These are phyloP conservation scores for Rutilus rutilus DNA, from an alignment of 2,113 vertebrate genomes.

Conservation along the genomic window DNA sequence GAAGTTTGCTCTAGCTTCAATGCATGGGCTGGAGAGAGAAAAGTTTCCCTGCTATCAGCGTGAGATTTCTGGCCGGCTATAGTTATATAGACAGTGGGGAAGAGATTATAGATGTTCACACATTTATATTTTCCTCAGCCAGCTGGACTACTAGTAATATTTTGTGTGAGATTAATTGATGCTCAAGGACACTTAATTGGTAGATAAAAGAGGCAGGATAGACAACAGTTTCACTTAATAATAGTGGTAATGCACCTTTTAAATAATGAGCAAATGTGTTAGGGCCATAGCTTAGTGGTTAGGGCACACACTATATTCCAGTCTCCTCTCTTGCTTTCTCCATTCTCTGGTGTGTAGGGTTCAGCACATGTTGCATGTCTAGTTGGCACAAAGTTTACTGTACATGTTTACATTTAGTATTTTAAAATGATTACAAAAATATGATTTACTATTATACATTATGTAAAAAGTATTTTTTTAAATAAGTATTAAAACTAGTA, in stretches of 20 bases:
- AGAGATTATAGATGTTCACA: slow-evolving; percentile 10
- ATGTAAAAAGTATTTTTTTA: too few species aligned
- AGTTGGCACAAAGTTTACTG: too few species aligned
- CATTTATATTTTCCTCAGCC: slow-evolving; percentile 26
- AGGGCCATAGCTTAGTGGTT: not conserved
- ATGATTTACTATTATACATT: too few species aligned
- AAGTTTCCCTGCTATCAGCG: slow-evolving; percentile 56
- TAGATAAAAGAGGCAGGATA: slow-evolving; percentile 12
- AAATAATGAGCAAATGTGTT: not conserved
- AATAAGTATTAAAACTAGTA: too few species aligned
- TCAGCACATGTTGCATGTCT: too few species aligned
- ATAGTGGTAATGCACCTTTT: not conserved
- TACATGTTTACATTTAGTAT: too few species aligned
- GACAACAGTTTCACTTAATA: slow-evolving; percentile 15
- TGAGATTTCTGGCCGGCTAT: slow-evolving; percentile 30
- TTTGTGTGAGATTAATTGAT: slow-evolving; percentile 36
- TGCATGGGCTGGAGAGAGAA: slow-evolving; percentile 49
- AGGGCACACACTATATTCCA: not conserved
- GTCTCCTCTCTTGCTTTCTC: not conserved
- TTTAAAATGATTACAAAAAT: too few species aligned
- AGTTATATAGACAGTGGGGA: slow-evolving; percentile 37
- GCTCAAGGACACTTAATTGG: slow-evolving; percentile 33
- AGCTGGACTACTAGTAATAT: slow-evolving; percentile 23
- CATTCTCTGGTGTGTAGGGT: not conserved
- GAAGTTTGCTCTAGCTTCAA: slow-evolving; percentile 59